Conservation (phyloP, 2,888 invertebrate species). For the Eristalinus aeneus region DNA sequence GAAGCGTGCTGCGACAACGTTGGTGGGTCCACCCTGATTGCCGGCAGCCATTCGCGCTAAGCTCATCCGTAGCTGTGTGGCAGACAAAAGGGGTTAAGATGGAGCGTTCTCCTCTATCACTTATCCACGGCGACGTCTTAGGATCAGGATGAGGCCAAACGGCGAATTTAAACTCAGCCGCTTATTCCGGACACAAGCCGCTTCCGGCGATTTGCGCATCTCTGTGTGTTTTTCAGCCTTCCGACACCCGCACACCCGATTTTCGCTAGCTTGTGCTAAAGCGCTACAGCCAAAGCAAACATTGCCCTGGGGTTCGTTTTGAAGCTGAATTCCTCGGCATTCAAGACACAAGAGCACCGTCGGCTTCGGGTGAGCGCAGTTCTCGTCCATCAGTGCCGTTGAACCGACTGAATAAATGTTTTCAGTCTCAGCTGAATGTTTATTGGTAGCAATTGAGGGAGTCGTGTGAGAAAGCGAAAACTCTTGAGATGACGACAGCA, state of each 20-base stretch:
- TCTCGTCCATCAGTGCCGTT: not conserved
- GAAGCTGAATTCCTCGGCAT: too few species aligned
- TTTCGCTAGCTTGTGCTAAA: conserved; percentile 1
- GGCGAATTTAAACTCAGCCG: conserved; percentile 31
- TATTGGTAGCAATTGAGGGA: too few species aligned
- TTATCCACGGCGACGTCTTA: conserved; percentile 37
- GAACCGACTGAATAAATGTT: not conserved
- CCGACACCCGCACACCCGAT: too few species aligned
- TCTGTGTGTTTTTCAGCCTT: not conserved
- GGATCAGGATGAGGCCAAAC: not conserved
- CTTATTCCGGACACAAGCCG: conserved; percentile 28
- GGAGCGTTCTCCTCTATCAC: not conserved
- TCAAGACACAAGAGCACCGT: too few species aligned
- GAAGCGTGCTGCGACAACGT: not conserved
- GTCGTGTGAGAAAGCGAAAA: too few species aligned
- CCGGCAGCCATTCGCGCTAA: conserved; percentile 7
- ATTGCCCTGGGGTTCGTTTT: conserved; percentile 23
- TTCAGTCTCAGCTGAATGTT: not conserved
- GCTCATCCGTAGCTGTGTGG: conserved; percentile 40
- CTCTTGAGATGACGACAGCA: too few species aligned
- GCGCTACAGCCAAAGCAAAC: conserved; percentile 40
- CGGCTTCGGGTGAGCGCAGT: not conserved
- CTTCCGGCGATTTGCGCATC: conserved; percentile 41
- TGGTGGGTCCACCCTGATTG: conserved; percentile 5
- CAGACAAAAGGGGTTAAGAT: conserved; percentile 31